A percentile compares a stretch with the other conserved stretches of the same genome.
phyloP scores from a whole-genome alignment of 2,113 vertebrate genomes.

The Neolamprologus devosi region DNA sequence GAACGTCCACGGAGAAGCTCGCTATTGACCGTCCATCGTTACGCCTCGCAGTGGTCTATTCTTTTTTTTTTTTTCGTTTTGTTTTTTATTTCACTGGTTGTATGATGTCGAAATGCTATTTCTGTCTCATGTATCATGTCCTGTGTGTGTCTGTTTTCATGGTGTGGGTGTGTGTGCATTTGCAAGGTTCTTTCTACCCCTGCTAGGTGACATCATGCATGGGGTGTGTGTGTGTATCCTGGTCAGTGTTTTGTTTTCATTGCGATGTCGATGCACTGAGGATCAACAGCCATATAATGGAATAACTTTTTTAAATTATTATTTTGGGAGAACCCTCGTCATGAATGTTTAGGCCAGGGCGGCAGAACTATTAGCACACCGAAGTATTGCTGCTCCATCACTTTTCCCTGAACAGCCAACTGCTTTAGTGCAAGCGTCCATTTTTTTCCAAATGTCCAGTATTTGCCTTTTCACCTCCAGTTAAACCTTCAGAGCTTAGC shows the following conservation, averaged over 20 bases:
- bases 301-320: not conserved
- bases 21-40: slow-evolving; percentile 57
- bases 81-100: slow-evolving; percentile 29
- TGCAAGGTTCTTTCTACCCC: slow-evolving; percentile 9
- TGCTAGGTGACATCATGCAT: slow-evolving; percentile 44
- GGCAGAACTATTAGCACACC: not conserved
- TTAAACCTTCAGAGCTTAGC: not conserved
- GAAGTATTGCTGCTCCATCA: not conserved
- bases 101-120: slow-evolving; percentile 51
- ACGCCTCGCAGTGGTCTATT: slow-evolving; percentile 44
- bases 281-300: not conserved
- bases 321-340: not conserved
- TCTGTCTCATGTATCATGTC: slow-evolving; percentile 33
- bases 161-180: slow-evolving; percentile 3
- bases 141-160: slow-evolving; percentile 13
- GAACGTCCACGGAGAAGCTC: slow-evolving; percentile 52
- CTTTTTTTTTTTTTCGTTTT: not conserved
- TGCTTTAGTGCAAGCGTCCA: not conserved
- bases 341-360: not conserved
- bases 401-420: not conserved
- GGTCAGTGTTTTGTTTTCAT: slow-evolving; percentile 55
- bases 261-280: slow-evolving; percentile 3
- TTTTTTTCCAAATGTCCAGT: not conserved
- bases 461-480: not conserved
- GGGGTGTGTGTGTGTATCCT: not conserved